These are phyloP conservation scores for Carapus acus DNA, from an alignment of 2,797 vertebrate species.

Conservation along the genomic window DNA sequence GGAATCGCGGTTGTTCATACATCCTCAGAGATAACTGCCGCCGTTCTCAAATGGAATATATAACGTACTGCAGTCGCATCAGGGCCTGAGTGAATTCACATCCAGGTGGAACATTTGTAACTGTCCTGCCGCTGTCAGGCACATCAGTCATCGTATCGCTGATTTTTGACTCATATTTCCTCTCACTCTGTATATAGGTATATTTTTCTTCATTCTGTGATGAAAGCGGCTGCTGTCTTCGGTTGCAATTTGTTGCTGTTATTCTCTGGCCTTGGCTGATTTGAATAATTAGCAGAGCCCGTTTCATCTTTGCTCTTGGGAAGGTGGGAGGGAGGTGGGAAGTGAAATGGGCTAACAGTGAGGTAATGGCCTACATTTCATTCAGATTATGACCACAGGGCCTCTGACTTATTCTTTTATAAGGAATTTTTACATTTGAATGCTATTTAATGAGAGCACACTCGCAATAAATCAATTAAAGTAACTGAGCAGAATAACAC, in stretches of 20 bases:
- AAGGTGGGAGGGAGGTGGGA: slow-evolving; percentile 5
- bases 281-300: slow-evolving; percentile 1
- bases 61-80: neutral
- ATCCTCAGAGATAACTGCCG: neutral
- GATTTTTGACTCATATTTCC: slow-evolving; percentile 10
- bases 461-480: neutral
- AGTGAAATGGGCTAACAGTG: slow-evolving; percentile 1
- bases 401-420: slow-evolving; percentile 11
- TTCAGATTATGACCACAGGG: slow-evolving; percentile 5
- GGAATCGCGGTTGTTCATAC: neutral
- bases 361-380: slow-evolving; percentile 6
- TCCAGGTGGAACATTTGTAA: slow-evolving; percentile 7
- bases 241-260: neutral
- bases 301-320: slow-evolving; percentile 8
- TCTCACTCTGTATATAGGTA: too few relatives aligned
- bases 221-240: neutral
- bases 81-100: slow-evolving; percentile 5
- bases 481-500: slow-evolving; percentile 20
- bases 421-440: slow-evolving; percentile 21
- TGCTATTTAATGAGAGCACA: slow-evolving; percentile 29
- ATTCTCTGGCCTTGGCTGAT: slow-evolving; percentile 6
- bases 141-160: neutral
- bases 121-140: slow-evolving; percentile 3
- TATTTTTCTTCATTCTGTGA: slow-evolving; percentile 7
- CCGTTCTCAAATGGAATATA: neutral